Evolutionary conservation across 2,888 invertebrate genomes (phyloP), one percentile per base, ranked within the genome.

Genomic region (Sacculina carcini): DNA sequence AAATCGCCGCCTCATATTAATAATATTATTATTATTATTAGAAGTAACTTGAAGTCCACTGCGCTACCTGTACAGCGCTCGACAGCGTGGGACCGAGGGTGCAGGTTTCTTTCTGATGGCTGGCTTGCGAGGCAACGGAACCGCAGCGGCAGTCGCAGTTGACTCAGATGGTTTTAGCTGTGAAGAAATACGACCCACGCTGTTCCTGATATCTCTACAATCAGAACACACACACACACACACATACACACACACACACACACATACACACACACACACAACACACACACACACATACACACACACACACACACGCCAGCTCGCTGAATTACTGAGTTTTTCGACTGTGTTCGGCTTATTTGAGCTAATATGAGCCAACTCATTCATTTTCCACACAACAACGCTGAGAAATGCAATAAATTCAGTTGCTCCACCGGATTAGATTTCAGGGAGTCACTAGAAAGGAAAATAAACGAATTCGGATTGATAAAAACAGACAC

Each of bases 1-100:
- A 19, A 24, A 49, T 9, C 34, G 19, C 31, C n/a, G n/a, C n/a
- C n/a, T n/a, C n/a, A n/a, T 46, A 5, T 10, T n/a, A 50, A 40
- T n/a, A 36, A 29, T 19, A 19, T 14, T 36, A n/a, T n/a, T 21
- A 38, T 12, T 39, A 39, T 23, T n/a, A 14, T 14, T 16, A 21
- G 3, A 23, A 5, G 19, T n/a, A 46, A 51, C 19, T 21, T 2
- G 14, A 50, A n/a, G 46, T 14, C 9, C 42, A 14, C n/a, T 5
- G 5, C 50, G 51, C 53, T 36, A 56, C 56, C 47, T 48, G 28
- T 54, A 56, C 16, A 56, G 6, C 9, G 56, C 56, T 29, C 29
- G 34, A 21, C 52, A 54, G 51, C 49, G 52, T 14, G 53, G 53
- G 16, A 44, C 31, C 12, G 16, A 32, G 12, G 53, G 53, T 28